A percentile compares a stretch with the other conserved stretches of the same genome.
Evolutionary conservation across 2,113 vertebrate species (phyloP).

Genomic region (Jacana jacana): DNA sequence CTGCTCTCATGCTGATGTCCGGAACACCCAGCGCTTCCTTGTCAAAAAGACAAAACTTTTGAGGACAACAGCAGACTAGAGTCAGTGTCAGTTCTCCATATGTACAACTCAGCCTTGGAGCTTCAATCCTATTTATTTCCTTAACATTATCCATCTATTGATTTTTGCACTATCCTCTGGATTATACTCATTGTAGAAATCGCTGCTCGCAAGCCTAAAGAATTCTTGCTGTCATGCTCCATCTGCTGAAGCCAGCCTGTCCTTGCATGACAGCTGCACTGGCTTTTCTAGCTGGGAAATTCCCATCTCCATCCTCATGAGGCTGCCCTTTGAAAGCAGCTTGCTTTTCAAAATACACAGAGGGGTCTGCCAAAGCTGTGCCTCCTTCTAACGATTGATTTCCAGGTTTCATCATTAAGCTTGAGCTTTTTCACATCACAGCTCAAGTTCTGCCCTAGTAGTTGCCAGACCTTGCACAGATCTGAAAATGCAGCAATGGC

Average conservation of each 20-base stretch:
- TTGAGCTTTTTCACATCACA: background rate
- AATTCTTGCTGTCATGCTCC: background rate
- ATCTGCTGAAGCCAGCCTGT: background rate
- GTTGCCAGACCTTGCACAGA: background rate
- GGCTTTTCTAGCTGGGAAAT: conserved; percentile 1
- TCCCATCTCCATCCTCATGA: background rate
- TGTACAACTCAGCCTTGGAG: background rate
- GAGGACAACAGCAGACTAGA: background rate
- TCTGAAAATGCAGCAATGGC: background rate
- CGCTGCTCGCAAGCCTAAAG: background rate
- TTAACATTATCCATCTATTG: background rate
- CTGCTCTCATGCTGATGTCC: background rate
- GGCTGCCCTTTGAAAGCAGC: background rate
- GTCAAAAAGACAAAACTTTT: background rate
- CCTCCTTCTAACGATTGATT: background rate
- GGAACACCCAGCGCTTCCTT: background rate
- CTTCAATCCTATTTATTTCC: background rate
- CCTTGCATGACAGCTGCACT: background rate
- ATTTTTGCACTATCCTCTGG: background rate
- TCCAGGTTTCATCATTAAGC: background rate
- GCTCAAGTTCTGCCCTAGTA: background rate
- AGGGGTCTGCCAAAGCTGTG: background rate
- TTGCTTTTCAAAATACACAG: background rate
- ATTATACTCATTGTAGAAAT: background rate
- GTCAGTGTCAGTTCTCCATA: background rate